Percentiles rank a stretch among this genome's conserved stretches.
phyloP scores from a whole-genome alignment of 1,140 invertebrate genomes.

The Panagrolaimus sp. region DNA sequence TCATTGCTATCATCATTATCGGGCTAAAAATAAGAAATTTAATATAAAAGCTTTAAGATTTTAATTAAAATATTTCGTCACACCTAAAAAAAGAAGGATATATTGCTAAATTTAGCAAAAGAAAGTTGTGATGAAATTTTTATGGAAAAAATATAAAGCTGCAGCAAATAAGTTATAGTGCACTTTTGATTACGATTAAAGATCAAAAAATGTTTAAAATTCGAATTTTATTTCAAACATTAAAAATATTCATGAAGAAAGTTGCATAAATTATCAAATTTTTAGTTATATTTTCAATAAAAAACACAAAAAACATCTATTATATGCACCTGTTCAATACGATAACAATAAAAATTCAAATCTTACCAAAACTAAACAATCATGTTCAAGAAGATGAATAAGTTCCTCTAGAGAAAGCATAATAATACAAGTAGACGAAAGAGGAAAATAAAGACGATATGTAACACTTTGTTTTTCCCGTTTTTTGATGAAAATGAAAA shows the following conservation, averaged over 20 bases:
- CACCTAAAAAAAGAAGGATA: too few species aligned
- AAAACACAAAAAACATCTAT: neutral
- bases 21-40: slow-evolving; percentile 2
- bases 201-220: too few species aligned
- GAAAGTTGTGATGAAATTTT: too few species aligned
- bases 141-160: too few species aligned
- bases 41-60: neutral
- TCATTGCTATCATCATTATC: slow-evolving; percentile 28
- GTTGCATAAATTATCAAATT: neutral
- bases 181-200: too few species aligned
- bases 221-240: too few species aligned
- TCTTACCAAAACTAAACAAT: slow-evolving; percentile 12
- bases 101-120: too few species aligned
- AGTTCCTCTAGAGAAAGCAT: neutral
- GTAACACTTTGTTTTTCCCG: neutral
- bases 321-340: neutral
- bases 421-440: neutral
- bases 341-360: too few species aligned
- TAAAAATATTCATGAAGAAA: neutral
- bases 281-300: too few species aligned
- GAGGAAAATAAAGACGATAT: neutral
- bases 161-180: too few species aligned
- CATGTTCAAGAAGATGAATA: slow-evolving; percentile 7
- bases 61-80: slow-evolving; percentile 16
- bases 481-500: neutral